Evolutionary conservation across 2,797 vertebrate species (phyloP).

Genomic region (Merluccius polli): DNA sequence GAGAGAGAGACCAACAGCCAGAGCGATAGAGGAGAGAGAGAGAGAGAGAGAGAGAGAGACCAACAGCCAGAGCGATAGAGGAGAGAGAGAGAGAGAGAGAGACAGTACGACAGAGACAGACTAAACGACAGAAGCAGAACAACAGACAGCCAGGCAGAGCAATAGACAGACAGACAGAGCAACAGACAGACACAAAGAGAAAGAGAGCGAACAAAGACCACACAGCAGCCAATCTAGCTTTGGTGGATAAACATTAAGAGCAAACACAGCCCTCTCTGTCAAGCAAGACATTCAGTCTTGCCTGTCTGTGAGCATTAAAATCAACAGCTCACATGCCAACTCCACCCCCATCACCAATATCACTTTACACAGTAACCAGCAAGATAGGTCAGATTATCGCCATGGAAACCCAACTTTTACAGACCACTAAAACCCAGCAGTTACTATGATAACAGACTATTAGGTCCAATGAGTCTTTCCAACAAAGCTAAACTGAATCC

Average conservation of each 20-base stretch:
- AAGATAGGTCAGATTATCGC: background rate
- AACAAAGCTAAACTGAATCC: background rate
- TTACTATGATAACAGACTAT: background rate
- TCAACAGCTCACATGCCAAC: background rate
- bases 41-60: background rate
- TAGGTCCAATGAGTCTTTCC: background rate
- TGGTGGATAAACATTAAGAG: background rate
- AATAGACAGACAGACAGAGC: background rate
- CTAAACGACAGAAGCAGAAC: too few relatives aligned
- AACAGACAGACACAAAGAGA: background rate
- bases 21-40: background rate
- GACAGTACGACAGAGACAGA: too few relatives aligned
- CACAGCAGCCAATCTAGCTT: background rate
- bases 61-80: background rate
- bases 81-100: background rate
- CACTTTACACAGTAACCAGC: background rate
- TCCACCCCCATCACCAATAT: background rate
- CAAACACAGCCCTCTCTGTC: background rate
- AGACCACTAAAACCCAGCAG: background rate
- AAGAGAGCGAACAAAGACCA: background rate
- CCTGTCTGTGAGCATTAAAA: background rate
- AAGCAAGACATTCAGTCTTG: background rate
- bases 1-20: background rate
- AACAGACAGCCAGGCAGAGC: background rate
- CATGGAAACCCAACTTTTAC: background rate